A percentile compares a stretch with the other conserved stretches of the same genome.
Evolutionary conservation across 2,888 invertebrate genomes (phyloP).

Genomic region (Conops quadrifasciatus): DNA sequence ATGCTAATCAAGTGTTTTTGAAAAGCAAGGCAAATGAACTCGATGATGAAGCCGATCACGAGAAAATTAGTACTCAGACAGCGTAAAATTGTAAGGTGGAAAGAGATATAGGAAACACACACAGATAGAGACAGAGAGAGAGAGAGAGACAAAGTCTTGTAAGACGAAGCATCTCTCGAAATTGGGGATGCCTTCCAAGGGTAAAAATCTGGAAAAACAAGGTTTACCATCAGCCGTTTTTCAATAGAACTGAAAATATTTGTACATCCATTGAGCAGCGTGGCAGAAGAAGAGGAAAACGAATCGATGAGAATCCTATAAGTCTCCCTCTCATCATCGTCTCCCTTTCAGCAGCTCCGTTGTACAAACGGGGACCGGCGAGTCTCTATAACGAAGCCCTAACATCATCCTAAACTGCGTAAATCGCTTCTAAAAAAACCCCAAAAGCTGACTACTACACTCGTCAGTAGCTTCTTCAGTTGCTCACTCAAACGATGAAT

Average conservation of each 20-base stretch:
- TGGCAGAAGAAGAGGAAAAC: no score
- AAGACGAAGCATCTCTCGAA: not conserved
- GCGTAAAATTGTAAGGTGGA: not conserved
- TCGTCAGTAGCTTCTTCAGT: constrained; percentile 1
- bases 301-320: no score
- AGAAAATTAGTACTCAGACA: not conserved
- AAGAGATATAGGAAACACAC: not conserved
- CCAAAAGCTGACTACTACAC: constrained; percentile 4
- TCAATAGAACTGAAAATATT: constrained; percentile 32
- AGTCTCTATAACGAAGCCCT: not conserved
- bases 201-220: no score
- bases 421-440: constrained; percentile 20
- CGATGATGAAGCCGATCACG: not conserved
- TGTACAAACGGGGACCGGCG: no score
- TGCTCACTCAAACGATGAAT: constrained; percentile 44
- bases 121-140: not conserved
- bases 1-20: constrained; percentile 12
- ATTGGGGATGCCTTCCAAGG: no score
- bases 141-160: no score
- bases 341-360: not conserved
- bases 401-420: not conserved
- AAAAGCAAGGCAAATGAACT: constrained; percentile 8
- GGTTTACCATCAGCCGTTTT: constrained; percentile 20
- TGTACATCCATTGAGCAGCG: constrained; percentile 4
- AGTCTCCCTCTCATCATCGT: no score